Evolutionary conservation across 1,140 invertebrate species (phyloP).

Genomic region (Halictus rubicundus): DNA sequence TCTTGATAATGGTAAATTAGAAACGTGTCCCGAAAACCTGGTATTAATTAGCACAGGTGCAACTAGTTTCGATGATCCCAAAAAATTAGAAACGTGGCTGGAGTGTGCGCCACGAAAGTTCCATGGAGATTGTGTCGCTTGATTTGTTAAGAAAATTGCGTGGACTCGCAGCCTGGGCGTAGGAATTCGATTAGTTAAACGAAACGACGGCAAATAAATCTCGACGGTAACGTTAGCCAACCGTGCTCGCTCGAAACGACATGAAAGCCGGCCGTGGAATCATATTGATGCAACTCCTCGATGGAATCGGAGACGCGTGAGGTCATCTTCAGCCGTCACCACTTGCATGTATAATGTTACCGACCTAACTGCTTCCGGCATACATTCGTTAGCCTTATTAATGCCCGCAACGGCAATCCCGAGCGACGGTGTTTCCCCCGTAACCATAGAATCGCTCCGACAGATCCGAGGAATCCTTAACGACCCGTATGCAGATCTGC

Average conservation of each 20-base stretch:
- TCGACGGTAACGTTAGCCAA: background rate
- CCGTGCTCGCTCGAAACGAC: background rate
- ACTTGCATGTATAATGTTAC: slow-evolving; percentile 41
- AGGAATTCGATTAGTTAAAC: background rate
- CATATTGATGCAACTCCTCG: slow-evolving; percentile 32
- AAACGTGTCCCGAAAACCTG: no score
- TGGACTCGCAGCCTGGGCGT: no score
- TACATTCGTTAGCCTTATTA: slow-evolving; percentile 42
- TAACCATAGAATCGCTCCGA: background rate
- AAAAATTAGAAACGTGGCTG: no score
- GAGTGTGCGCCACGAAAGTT: no score
- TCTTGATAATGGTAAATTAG: no score
- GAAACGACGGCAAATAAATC: background rate
- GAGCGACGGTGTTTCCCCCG: background rate
- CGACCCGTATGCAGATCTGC: no score
- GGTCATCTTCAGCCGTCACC: slow-evolving; percentile 46
- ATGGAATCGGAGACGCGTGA: slow-evolving; percentile 46
- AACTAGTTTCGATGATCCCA: no score
- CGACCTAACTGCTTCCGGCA: slow-evolving; percentile 45
- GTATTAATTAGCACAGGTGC: no score
- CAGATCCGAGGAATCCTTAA: no score
- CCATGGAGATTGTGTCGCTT: no score
- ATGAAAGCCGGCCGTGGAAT: background rate
- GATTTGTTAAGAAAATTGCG: no score
- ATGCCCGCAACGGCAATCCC: slow-evolving; percentile 23